Conservation (phyloP, 2,113 vertebrate genomes). For the Nothocercus nigrocapillus region DNA sequence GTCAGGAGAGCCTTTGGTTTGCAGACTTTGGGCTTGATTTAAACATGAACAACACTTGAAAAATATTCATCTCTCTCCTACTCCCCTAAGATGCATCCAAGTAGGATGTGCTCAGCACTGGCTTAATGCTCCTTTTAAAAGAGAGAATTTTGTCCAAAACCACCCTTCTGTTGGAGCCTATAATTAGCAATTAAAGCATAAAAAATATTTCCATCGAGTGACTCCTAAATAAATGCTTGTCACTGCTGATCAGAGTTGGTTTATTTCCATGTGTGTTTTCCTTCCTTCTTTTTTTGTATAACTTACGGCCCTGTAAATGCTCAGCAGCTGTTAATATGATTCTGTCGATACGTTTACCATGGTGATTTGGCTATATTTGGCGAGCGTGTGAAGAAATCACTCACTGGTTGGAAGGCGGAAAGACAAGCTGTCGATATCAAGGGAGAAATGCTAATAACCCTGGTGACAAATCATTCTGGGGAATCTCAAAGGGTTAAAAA, state of each 20-base stretch:
- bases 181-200: conserved; percentile 81
- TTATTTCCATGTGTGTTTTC: conserved; percentile 80
- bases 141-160: conserved; percentile 44
- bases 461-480: conserved; percentile 86
- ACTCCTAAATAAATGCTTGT: conserved; percentile 83
- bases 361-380: conserved; percentile 86
- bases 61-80: background rate
- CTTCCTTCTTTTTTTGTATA: conserved; percentile 72
- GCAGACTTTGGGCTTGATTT: background rate
- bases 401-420: conserved; percentile 83
- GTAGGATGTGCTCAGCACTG: background rate
- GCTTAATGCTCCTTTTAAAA: conserved; percentile 53
- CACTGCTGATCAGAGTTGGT: conserved; percentile 77
- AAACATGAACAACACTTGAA: background rate
- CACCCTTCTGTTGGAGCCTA: conserved; percentile 48
- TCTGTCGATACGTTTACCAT: conserved; percentile 88
- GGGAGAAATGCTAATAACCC: conserved; percentile 92
- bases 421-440: conserved; percentile 89
- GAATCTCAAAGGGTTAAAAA: conserved; percentile 85
- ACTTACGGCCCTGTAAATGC: conserved; percentile 81
- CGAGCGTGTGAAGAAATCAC: conserved; percentile 87
- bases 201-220: conserved; percentile 75
- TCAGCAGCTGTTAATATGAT: conserved; percentile 88
- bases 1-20: background rate
- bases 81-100: background rate